Conservation (phyloP, 2,888 invertebrate genomes). For the Epirrita christyi region DNA sequence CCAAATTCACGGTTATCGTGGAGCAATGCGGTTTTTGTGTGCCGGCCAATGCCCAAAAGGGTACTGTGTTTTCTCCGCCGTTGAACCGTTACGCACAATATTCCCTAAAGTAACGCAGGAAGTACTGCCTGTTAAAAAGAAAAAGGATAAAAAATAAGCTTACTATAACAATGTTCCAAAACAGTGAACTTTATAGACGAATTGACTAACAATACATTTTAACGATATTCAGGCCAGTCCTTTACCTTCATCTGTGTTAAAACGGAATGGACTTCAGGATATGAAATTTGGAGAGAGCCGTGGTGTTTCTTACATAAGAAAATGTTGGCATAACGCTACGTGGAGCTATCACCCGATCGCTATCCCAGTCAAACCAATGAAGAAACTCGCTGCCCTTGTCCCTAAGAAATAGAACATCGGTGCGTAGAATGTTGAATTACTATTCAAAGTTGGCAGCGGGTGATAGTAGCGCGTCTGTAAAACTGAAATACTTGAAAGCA, state of each 20-base stretch:
- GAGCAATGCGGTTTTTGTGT: slow-evolving; percentile 68
- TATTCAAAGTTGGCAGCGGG: slow-evolving; percentile 23
- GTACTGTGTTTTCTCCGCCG: slow-evolving; percentile 57
- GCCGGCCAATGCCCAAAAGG: slow-evolving; percentile 43
- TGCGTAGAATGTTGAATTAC: slow-evolving; percentile 50
- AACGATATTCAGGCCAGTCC: slow-evolving; percentile 60
- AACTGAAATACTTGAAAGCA: slow-evolving; percentile 17
- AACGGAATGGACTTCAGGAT: slow-evolving; percentile 76
- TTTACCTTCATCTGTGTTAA: slow-evolving; percentile 72
- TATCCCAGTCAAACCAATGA: slow-evolving; percentile 64
- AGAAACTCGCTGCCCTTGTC: slow-evolving; percentile 62
- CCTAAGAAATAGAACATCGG: slow-evolving; percentile 59
- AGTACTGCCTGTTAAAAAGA: slow-evolving; percentile 59
- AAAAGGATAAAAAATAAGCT: slow-evolving; percentile 54
- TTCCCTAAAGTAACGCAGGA: slow-evolving; percentile 67
- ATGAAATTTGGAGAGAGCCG: slow-evolving; percentile 68
- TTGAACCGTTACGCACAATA: slow-evolving; percentile 62
- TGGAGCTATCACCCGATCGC: slow-evolving; percentile 61
- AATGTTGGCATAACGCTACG: slow-evolving; percentile 62
- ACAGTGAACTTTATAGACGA: slow-evolving; percentile 5
- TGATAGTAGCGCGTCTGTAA: slow-evolving; percentile 11
- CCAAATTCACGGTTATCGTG: slow-evolving; percentile 74
- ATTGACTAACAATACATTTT: slow-evolving; percentile 27
- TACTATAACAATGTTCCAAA: neutral
- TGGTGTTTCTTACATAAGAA: slow-evolving; percentile 69